Base-by-base conservation (phyloP, 2,113 vertebrate genomes). In the Polypterus senegalus region DNA sequence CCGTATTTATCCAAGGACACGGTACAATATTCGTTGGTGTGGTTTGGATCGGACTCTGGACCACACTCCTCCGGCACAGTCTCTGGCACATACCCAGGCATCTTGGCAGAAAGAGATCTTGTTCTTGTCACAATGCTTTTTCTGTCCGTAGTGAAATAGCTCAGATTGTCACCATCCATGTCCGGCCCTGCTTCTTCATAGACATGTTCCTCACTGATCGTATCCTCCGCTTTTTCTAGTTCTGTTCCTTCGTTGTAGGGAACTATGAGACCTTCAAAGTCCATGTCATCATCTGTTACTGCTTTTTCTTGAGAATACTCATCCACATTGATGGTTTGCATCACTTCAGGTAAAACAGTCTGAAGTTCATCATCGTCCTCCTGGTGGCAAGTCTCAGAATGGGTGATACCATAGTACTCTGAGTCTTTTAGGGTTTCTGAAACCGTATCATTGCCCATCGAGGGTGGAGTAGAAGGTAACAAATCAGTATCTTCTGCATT, bases 51-150 rank as follows among this genome's bases (percentile, higher is more conserved):
- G 10, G 66, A 81, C 65, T 96, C 94, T 7, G 85, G 81, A 45
- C 87, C 90, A 1, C 79, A 81, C 77, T 98, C 96, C 76, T 98
- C 96, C 5, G 89, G 93, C 53, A 97, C 94, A 1, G 96, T 97
- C 78, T 97, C 94, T 49, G 96, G 94, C 49, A 98, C 94, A n/a
- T 79, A 91, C 61, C 91, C 91, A 0, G 91, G 80, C 70, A 93
- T 73, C 76, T 92, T 97, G 1, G 89, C 91, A 10, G 93, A 96
- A 54, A 93, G 93, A 0, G 96, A 93, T 57, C 93, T 83, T 61
- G 91, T 89, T 73, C 94, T 84, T 1, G 86, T 83, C 66, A 91
- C 84, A 53, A 85, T 74, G 10, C 69, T 85, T 74, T 92, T 97
- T 59, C 75, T 77, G 73, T 97, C 94, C 5, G 72, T 52, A 46